A percentile compares a stretch with the other conserved stretches of the same genome.
Conservation (phyloP, 2,888 invertebrate genomes). For the Heteromurus nitidus region DNA sequence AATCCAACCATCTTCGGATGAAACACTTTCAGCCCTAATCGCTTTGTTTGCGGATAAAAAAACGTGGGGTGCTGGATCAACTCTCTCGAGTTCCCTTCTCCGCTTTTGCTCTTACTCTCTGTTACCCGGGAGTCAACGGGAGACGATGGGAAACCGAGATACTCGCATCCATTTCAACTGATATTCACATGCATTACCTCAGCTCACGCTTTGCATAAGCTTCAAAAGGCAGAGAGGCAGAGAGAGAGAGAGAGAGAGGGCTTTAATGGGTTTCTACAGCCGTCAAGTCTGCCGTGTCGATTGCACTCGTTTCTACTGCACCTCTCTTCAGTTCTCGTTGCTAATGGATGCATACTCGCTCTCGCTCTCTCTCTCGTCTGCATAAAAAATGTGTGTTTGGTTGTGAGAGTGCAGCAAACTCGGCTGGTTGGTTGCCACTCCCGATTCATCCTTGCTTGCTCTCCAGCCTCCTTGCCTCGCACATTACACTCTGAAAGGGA, state of each 20-base stretch:
- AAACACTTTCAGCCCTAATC: slow-evolving; percentile 33
- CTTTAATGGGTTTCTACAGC: slow-evolving; percentile 38
- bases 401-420: slow-evolving; percentile 14
- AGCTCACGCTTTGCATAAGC: slow-evolving; percentile 37
- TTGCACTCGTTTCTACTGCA: too few relatives aligned
- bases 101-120: neutral
- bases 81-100: neutral
- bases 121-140: neutral
- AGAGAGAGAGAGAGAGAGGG: slow-evolving; percentile 24
- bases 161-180: neutral
- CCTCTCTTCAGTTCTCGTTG: too few relatives aligned
- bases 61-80: too few relatives aligned
- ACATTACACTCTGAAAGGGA: slow-evolving; percentile 20
- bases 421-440: slow-evolving; percentile 3
- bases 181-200: slow-evolving; percentile 38
- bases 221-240: slow-evolving; percentile 23
- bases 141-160: neutral
- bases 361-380: too few relatives aligned
- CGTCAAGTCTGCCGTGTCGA: slow-evolving; percentile 63
- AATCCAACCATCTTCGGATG: slow-evolving; percentile 23
- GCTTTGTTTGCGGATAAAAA: slow-evolving; percentile 38
- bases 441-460: slow-evolving; percentile 16
- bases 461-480: slow-evolving; percentile 16
- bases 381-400: slow-evolving; percentile 55
- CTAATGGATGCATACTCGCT: too few relatives aligned